Base-by-base conservation (phyloP, 2,888 invertebrate genomes). In the Agonopterix heracliana region DNA sequence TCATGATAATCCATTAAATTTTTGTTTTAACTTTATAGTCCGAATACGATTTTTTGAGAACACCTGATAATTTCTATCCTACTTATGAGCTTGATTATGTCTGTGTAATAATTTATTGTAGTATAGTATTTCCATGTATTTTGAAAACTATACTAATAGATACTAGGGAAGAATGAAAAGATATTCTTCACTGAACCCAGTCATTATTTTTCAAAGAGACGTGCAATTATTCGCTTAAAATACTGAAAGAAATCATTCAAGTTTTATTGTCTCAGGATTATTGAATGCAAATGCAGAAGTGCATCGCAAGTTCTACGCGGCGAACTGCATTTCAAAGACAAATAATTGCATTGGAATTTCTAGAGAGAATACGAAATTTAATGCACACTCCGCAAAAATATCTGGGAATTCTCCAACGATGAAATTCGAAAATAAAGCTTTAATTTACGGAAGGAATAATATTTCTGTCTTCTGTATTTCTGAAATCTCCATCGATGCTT, bases 241-340 rank as follows among this genome's bases (percentile, higher is more conserved):
- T 47, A 44, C 45, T 47, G 55, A 61, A 26, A 66, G 60, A 62
- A 64, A 63, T 63, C 58, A 56, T 55, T 34, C 50, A 57, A 60
- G 52, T 67, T 64, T 64, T 56, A 61, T 63, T 56, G 61, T 60
- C 61, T 62, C 60, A 66, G 67, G 63, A 62, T 63, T 62, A 66
- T 64, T 63, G 55, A 62, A 62, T 54, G 63, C 59, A 67, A 71
- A 64, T 61, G 62, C 63, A 63, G 64, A 64, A 72, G 64, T 68
- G 66, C 67, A 69, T 63, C 56, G 64, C 60, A 68, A 71, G 66
- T 68, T 66, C 63, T 63, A 59, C 63, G 66, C 65, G 54, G 64
- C 57, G 62, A 71, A 71, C 67, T 78, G 72, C 69, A 78, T 74
- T 74, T 68, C 66, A 67, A 77, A 78, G 68, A 73, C 74, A 78